These are phyloP conservation scores for Eupithecia exiguata DNA, from an alignment of 2,888 invertebrate genomes.

Conservation along the genomic window DNA sequence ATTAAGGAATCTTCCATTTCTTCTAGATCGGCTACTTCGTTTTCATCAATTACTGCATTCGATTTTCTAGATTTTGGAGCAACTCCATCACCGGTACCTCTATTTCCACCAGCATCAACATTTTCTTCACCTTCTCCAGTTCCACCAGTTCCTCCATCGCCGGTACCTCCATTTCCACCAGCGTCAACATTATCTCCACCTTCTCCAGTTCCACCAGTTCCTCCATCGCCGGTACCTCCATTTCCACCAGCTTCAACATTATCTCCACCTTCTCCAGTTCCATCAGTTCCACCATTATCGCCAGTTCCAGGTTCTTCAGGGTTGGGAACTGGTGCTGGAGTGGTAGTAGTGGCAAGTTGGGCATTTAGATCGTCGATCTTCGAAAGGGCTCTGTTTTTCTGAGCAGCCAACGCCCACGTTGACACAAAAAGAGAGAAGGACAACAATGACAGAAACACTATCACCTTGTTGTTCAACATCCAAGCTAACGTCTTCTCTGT, in stretches of 20 bases:
- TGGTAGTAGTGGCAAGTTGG: background rate
- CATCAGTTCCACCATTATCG: background rate
- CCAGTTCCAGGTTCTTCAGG: background rate
- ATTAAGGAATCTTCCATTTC: background rate
- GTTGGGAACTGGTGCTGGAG: background rate
- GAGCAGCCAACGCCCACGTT: conserved; percentile 10
- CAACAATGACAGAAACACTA: conserved; percentile 1
- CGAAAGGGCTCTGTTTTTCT: conserved; percentile 1
- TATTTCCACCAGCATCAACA: background rate
- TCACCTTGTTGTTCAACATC: conserved; percentile 2
- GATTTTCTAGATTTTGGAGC: background rate
- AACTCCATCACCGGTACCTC: background rate
- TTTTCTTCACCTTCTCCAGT: background rate
- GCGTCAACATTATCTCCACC: background rate
- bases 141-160: background rate
- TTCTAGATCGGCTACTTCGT: background rate
- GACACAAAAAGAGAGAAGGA: background rate
- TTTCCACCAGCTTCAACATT: background rate
- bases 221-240: background rate
- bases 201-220: background rate
- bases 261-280: background rate
- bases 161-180: background rate
- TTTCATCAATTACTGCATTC: background rate
- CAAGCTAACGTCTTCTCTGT: conserved; percentile 1
- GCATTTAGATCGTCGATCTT: background rate